These are phyloP conservation scores for Solea solea DNA, from an alignment of 2,113 vertebrate genomes.

Conservation along the genomic window DNA sequence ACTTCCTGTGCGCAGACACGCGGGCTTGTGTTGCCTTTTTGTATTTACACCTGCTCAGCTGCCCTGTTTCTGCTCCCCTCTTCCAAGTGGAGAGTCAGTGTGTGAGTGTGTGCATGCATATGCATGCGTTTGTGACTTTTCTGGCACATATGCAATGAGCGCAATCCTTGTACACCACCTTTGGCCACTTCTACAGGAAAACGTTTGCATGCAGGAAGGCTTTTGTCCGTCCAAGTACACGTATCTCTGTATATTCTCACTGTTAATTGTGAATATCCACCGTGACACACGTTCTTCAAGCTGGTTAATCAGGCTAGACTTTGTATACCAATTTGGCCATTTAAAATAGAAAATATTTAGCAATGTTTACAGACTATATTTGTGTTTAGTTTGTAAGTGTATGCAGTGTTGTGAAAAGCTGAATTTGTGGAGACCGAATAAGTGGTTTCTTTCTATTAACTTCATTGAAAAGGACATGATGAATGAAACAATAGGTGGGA, in stretches of 20 bases:
- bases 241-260: slow-evolving; percentile 28
- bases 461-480: background rate
- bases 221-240: slow-evolving; percentile 35
- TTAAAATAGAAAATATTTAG: background rate
- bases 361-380: background rate
- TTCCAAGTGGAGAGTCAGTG: slow-evolving; percentile 46
- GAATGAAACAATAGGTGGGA: background rate
- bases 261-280: slow-evolving; percentile 18
- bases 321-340: slow-evolving; percentile 5
- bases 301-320: slow-evolving; percentile 4
- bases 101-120: slow-evolving; percentile 18
- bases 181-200: slow-evolving; percentile 45
- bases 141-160: slow-evolving; percentile 10
- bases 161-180: slow-evolving; percentile 37
- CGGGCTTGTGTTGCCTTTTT: slow-evolving; percentile 68
- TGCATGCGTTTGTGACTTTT: slow-evolving; percentile 1
- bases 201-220: slow-evolving; percentile 32
- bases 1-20: slow-evolving; percentile 67
- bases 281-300: slow-evolving; percentile 12
- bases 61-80: slow-evolving; percentile 53
- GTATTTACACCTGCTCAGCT: slow-evolving; percentile 75
- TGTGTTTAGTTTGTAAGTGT: slow-evolving; percentile 7
- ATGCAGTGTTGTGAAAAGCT: background rate
- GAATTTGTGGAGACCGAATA: slow-evolving; percentile 1
- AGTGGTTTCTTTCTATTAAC: background rate